Percentiles rank a stretch among this genome's conserved stretches.
Conservation (phyloP, 2,797 vertebrate species). For the Megalops cyprinoides region DNA sequence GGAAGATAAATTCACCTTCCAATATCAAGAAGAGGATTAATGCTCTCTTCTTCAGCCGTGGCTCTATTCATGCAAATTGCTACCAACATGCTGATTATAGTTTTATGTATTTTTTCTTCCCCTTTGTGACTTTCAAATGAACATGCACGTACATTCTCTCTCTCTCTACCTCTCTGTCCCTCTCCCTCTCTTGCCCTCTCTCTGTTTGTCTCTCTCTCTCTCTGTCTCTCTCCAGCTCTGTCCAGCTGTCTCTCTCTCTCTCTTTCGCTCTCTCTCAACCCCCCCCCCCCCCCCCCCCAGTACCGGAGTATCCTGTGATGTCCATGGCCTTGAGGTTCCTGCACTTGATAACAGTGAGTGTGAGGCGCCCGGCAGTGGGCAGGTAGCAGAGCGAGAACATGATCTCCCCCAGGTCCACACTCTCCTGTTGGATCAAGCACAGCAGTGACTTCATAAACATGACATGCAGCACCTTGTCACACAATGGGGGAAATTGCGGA, state of each 20-base stretch:
- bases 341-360: slow-evolving; percentile 97
- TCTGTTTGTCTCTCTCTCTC: background rate
- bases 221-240: no score
- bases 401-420: slow-evolving; percentile 96
- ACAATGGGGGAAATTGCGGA: no score
- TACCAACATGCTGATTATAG: background rate
- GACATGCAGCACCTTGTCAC: background rate
- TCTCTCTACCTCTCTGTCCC: background rate
- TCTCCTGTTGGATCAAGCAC: slow-evolving; percentile 78
- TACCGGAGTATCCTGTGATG: slow-evolving; percentile 98
- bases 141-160: background rate
- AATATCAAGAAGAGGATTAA: background rate
- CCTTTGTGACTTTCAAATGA: background rate
- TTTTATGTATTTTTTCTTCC: background rate
- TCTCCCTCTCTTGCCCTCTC: background rate
- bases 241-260: background rate
- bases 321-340: slow-evolving; percentile 99
- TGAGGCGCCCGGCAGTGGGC: slow-evolving; percentile 95
- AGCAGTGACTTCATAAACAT: background rate
- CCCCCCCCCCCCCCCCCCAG: no score
- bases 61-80: background rate
- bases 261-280: background rate
- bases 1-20: background rate
- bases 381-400: slow-evolving; percentile 99
- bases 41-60: background rate